phyloP scores from a whole-genome alignment of 2,888 invertebrate genomes.

The Euproctis similis region DNA sequence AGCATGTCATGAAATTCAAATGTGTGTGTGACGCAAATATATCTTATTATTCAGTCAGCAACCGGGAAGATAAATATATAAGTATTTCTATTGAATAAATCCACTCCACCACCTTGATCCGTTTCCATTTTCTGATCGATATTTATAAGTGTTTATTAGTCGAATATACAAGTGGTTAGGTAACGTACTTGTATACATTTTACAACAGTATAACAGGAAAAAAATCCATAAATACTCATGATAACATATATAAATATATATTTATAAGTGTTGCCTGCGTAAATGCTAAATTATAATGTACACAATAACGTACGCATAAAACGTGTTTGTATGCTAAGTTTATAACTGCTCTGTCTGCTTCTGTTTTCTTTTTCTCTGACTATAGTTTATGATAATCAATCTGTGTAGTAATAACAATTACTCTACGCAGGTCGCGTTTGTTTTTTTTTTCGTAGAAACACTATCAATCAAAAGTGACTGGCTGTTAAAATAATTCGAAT shows the following conservation, averaged over 20 bases:
- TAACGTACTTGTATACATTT: not conserved
- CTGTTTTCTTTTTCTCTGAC: too few relatives aligned
- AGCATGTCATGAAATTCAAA: slow-evolving; percentile 36
- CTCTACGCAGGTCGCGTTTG: too few relatives aligned
- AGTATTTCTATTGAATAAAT: slow-evolving; percentile 40
- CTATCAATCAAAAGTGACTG: too few relatives aligned
- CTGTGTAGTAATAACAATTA: too few relatives aligned
- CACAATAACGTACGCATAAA: slow-evolving; percentile 7
- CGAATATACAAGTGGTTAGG: slow-evolving; percentile 9
- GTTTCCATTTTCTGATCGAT: slow-evolving; percentile 37
- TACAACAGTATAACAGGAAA: slow-evolving; percentile 17
- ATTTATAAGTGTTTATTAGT: slow-evolving; percentile 24
- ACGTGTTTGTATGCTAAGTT: slow-evolving; percentile 3
- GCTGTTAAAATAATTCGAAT: too few relatives aligned
- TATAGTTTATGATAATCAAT: too few relatives aligned
- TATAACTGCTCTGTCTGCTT: too few relatives aligned
- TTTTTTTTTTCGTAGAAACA: too few relatives aligned
- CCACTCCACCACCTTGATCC: slow-evolving; percentile 48
- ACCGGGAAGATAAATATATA: slow-evolving; percentile 31
- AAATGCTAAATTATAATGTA: slow-evolving; percentile 4
- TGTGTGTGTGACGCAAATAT: slow-evolving; percentile 47
- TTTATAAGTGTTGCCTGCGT: slow-evolving; percentile 1
- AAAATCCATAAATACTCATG: slow-evolving; percentile 11
- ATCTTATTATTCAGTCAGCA: slow-evolving; percentile 47
- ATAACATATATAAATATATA: slow-evolving; percentile 10